Percentiles rank a stretch among this genome's conserved stretches.
These are phyloP conservation scores for Microtus oregoni DNA, from an alignment of 2,113 vertebrate species.

Conservation along the genomic window DNA sequence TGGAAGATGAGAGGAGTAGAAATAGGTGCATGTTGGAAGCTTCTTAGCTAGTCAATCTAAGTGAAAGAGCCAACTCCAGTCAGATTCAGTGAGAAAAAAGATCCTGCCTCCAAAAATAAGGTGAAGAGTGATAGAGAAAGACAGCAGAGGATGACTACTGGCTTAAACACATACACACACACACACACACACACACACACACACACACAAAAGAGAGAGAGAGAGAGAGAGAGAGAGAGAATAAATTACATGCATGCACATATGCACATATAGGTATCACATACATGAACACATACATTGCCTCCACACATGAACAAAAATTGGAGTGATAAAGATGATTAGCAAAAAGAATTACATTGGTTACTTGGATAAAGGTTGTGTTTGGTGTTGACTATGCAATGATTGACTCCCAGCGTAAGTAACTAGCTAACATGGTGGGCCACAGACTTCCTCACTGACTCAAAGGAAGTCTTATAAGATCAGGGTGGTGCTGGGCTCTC, in stretches of 20 bases:
- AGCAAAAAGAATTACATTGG: background rate
- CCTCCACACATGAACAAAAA: background rate
- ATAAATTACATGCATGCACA: background rate
- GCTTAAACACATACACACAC: background rate
- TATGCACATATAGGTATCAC: background rate
- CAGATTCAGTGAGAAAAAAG: background rate
- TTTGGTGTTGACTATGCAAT: background rate
- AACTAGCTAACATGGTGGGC: background rate
- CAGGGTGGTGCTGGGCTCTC: no score
- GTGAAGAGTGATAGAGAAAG: background rate
- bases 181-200: background rate
- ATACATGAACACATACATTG: background rate
- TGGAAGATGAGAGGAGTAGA: background rate
- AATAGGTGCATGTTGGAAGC: background rate
- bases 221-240: no score
- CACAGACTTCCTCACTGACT: background rate
- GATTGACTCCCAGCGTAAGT: fast-evolving
- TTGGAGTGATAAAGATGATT: background rate
- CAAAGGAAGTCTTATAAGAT: background rate
- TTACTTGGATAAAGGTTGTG: background rate
- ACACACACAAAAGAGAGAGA: background rate
- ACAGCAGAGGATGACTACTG: background rate
- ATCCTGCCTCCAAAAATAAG: background rate
- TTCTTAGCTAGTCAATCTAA: background rate
- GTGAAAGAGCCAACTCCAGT: background rate